Evolutionary conservation across 1,140 invertebrate genomes (phyloP), one percentile per base, ranked within the genome.

Genomic region (Ephestia elutella): DNA sequence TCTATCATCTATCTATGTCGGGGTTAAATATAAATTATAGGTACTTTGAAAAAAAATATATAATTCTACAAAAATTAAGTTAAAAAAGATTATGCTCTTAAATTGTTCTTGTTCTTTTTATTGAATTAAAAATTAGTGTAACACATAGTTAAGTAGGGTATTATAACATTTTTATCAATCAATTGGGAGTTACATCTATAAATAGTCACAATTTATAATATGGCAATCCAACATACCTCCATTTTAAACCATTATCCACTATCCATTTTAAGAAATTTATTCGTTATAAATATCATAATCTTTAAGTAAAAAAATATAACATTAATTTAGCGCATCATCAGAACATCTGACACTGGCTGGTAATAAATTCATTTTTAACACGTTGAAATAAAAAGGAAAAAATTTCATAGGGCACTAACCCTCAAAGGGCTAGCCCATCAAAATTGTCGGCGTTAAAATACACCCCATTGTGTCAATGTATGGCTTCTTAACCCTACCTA

Each of bases 401-500:
- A 13, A 56, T 56, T 56, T 56, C 35, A 56, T 19, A 57, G 56
- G 71, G 65, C 67, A 60, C 61, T 71, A 82, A 75, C 80, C 82
- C 82, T 78, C 61, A 70, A 80, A 68, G 70, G 64, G 68, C 65
- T 64, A 68, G 63, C 73, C 71, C 71, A 72, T 79, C 74, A 80
- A 80, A 83, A 83, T 73, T 67, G 71, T 72, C 65, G 66, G 76
- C 75, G 78, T 83, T 82, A 86, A 82, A 83, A 83, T 73, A 82
- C 75, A 78, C 80, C 78, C 78, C 48, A 72, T 84, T 78, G 76
- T 75, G 70, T 67, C 73, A 75, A 69, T 73, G 71, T 79, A 81
- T 69, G 80, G 80, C 80, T 83, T 86, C 80, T 86, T 83, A 86
- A 81, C 80, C 74, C 78, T 71, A 71, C 70, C 71, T 75, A 82